Conservation (phyloP, 2,113 vertebrate species). For the Hypanus sabinus region DNA sequence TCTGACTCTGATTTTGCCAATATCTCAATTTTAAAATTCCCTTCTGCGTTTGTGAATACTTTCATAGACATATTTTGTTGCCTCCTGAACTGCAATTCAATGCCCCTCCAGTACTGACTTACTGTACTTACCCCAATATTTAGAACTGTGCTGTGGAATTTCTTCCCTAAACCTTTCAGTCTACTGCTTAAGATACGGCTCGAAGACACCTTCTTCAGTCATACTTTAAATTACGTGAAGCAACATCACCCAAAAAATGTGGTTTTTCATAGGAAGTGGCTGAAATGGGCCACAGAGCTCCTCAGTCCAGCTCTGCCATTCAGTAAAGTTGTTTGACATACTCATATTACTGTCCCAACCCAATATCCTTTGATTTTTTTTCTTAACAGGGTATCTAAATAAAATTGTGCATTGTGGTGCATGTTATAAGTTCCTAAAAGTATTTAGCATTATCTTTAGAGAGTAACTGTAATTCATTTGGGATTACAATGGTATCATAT, state of each 20-base stretch:
- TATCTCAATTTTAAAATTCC: background rate
- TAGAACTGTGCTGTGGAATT: background rate
- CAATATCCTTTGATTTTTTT: no score
- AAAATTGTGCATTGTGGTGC: background rate
- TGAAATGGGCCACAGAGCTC: no score
- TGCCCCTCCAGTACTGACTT: no score
- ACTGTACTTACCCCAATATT: background rate
- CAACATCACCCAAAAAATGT: background rate
- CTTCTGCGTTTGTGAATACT: background rate
- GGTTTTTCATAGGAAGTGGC: no score
- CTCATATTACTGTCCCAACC: no score
- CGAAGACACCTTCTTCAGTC: background rate
- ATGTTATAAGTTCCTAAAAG: background rate
- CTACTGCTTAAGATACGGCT: background rate
- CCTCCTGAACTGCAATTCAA: background rate
- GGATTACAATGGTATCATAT: background rate
- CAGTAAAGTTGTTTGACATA: no score
- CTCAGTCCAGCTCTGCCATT: no score
- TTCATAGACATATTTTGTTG: background rate
- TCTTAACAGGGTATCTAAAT: no score
- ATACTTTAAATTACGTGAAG: background rate
- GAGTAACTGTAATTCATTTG: background rate
- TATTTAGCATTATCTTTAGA: background rate
- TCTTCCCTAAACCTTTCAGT: background rate
- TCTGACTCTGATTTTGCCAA: background rate